phyloP scores from a whole-genome alignment of 2,888 invertebrate genomes.

The Hyppa rectilinea region DNA sequence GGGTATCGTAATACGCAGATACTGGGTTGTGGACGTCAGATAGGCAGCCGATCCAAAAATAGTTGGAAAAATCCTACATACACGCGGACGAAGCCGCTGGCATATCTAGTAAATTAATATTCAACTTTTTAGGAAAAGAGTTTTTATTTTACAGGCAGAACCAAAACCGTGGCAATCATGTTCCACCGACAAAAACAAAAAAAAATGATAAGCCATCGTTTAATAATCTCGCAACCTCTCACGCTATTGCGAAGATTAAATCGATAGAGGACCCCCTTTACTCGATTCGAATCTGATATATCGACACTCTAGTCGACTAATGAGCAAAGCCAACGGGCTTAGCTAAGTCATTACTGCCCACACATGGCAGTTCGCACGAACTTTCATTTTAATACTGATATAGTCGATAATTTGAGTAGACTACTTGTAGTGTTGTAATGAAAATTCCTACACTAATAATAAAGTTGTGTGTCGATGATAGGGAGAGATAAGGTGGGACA shows the following conservation, averaged over 20 bases:
- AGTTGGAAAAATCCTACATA: too few relatives aligned
- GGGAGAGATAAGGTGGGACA: slow-evolving; percentile 52
- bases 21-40: too few relatives aligned
- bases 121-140: neutral
- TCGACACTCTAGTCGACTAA: slow-evolving; percentile 83
- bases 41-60: too few relatives aligned
- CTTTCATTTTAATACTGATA: slow-evolving; percentile 81
- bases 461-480: slow-evolving; percentile 51
- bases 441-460: slow-evolving; percentile 83
- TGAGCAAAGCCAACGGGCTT: slow-evolving; percentile 85
- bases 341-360: slow-evolving; percentile 77
- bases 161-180: slow-evolving; percentile 15
- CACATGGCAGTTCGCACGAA: slow-evolving; percentile 84
- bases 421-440: slow-evolving; percentile 77
- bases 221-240: slow-evolving; percentile 59
- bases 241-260: slow-evolving; percentile 71
- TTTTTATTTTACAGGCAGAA: neutral
- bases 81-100: too few relatives aligned
- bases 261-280: slow-evolving; percentile 74
- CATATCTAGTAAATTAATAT: too few relatives aligned
- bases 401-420: slow-evolving; percentile 69
- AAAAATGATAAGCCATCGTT: slow-evolving; percentile 45
- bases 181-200: slow-evolving; percentile 19
- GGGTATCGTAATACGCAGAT: too few relatives aligned
- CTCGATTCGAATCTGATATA: slow-evolving; percentile 79